Evolutionary conservation across 1,140 invertebrate species (phyloP), one percentile per base, ranked within the genome.

Genomic region (Hestina assimilis): DNA sequence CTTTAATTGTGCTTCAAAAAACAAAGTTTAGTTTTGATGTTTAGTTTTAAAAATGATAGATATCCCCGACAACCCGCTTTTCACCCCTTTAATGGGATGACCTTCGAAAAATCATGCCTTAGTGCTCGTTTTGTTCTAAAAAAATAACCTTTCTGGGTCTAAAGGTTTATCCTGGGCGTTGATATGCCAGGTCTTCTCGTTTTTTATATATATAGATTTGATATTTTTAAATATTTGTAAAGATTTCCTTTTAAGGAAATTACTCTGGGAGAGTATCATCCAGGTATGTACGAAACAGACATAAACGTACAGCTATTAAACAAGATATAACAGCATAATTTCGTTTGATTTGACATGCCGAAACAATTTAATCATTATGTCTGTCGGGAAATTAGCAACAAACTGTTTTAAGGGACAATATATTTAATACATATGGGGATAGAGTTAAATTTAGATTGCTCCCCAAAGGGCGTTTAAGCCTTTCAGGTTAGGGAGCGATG

Each of bases 281-380:
- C 45, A 59, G 72, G 74, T 70, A 82, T 83, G 71, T 70, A 74
- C 59, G 64, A 74, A 59, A 75, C 72, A 72, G 70, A 78, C 66
- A 80, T 72, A 79, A 82, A 68, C 58, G 68, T 66, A 74, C 70
- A 66, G 75, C 80, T 79, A 81, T 84, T 84, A 82, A 84, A 84
- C 80, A 78, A 85, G 80, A 82, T 84, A 83, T 87, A 87, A 87
- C 83, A 84, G 78, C 83, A 86, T 87, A 84, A 87, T 87, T 87
- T 86, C 78, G 78, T 87, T 86, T 87, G 82, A 86, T 85, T 83
- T 81, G 81, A 87, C 76, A 87, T 84, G 79, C 84, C 84, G 84
- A 84, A 87, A 85, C 80, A 85, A 87, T 87, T 85, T 85, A 81
- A 87, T 86, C 81, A 87, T 86, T 85, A 87, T 79, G 70, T 82